phyloP scores from a whole-genome alignment of 2,113 vertebrate genomes.

The Microcebus ravelobensis region DNA sequence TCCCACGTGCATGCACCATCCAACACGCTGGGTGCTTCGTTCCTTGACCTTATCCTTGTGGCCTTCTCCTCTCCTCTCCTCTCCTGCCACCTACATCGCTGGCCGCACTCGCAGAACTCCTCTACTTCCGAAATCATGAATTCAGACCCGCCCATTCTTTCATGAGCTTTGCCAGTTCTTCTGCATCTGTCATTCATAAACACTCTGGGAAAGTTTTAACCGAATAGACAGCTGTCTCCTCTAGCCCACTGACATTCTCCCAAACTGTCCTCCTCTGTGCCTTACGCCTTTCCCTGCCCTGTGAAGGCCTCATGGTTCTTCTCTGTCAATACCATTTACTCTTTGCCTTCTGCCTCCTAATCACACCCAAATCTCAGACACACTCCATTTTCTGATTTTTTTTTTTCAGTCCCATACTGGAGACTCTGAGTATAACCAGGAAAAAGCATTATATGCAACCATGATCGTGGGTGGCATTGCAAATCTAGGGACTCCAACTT shows the following conservation, averaged over 20 bases:
- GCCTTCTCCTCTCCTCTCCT: not conserved
- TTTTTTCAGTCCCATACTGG: not conserved
- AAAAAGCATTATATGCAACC: not conserved
- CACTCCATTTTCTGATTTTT: not conserved
- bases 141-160: not conserved
- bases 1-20: not conserved
- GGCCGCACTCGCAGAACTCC: not conserved
- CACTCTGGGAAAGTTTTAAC: not conserved
- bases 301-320: not conserved
- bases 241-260: not conserved
- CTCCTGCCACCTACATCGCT: not conserved
- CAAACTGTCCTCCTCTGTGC: not conserved
- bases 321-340: not conserved
- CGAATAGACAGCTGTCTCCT: not conserved
- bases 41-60: not conserved
- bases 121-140: not conserved
- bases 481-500: not conserved
- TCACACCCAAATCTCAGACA: not conserved
- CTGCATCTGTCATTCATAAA: not conserved
- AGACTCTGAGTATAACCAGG: not conserved
- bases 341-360: not conserved
- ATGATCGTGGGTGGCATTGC: not conserved
- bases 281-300: not conserved
- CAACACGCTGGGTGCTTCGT: not conserved
- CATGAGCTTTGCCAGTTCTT: not conserved